Percentiles rank a stretch among this genome's conserved stretches.
These are phyloP conservation scores for Nomada ruficornis DNA, from an alignment of 2,888 invertebrate species.

Conservation along the genomic window DNA sequence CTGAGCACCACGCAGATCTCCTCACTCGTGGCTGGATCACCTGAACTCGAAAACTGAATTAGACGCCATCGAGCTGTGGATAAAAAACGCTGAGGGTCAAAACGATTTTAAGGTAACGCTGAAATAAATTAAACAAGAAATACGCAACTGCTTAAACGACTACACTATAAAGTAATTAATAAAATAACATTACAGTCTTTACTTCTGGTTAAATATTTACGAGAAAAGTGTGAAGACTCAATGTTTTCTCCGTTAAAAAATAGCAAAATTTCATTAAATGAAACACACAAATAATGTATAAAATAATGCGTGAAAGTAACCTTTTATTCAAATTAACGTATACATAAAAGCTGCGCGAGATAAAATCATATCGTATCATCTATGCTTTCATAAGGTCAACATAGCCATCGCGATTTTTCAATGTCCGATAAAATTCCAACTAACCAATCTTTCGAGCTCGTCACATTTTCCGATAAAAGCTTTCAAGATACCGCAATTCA, in stretches of 20 bases:
- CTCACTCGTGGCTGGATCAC: conserved; percentile 70
- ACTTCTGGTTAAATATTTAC: no score
- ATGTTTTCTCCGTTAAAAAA: no score
- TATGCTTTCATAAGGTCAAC: no score
- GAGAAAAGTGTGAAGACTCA: no score
- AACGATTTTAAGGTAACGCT: conserved; percentile 42
- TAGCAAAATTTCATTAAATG: no score
- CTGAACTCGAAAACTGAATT: conserved; percentile 69
- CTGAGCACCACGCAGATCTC: conserved; percentile 14
- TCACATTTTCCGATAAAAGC: conserved; percentile 7
- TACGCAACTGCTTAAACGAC: background rate
- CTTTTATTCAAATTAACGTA: background rate
- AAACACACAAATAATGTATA: no score
- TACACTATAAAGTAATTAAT: background rate
- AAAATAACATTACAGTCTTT: background rate
- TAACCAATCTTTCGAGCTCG: background rate
- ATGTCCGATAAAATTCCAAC: background rate
- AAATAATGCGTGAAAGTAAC: background rate
- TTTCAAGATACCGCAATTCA: conserved; percentile 19
- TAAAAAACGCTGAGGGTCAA: conserved; percentile 64
- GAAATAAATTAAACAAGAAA: background rate
- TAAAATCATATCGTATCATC: no score
- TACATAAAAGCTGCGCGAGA: no score
- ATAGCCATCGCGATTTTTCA: no score
- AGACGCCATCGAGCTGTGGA: conserved; percentile 73